Conservation (phyloP, 2,797 vertebrate genomes). For the Tarsius wallacei region DNA sequence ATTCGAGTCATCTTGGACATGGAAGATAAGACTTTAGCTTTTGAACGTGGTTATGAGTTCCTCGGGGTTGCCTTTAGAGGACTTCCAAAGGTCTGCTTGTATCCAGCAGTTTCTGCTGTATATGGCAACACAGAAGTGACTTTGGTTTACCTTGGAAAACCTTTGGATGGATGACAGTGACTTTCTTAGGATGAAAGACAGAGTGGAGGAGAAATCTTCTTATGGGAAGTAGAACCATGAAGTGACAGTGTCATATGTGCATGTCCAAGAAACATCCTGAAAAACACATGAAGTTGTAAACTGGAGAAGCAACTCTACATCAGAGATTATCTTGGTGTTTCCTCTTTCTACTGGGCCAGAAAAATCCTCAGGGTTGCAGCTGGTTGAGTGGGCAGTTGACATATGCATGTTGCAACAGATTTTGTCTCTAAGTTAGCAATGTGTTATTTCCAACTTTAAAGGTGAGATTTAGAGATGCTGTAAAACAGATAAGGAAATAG, state of each 20-base stretch:
- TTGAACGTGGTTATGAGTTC: slow-evolving; percentile 99
- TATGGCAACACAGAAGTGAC: slow-evolving; percentile 99
- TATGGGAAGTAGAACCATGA: slow-evolving; percentile 88
- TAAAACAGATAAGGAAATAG: slow-evolving; percentile 83
- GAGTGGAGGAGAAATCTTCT: slow-evolving; percentile 88
- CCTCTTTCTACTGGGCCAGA: slow-evolving; percentile 90
- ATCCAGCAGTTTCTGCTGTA: slow-evolving; percentile 98
- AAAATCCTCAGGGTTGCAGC: slow-evolving; percentile 92
- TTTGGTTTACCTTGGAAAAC: slow-evolving; percentile 99
- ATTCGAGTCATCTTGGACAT: slow-evolving; percentile 99
- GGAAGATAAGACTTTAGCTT: slow-evolving; percentile 99
- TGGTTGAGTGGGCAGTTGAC: slow-evolving; percentile 91
- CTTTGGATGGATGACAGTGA: slow-evolving; percentile 95
- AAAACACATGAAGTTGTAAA: slow-evolving; percentile 78
- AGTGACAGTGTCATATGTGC: slow-evolving; percentile 85
- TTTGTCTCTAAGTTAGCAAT: slow-evolving; percentile 86
- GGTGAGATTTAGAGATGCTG: slow-evolving; percentile 85
- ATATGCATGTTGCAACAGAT: slow-evolving; percentile 89
- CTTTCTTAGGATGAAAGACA: slow-evolving; percentile 83
- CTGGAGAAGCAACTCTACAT: slow-evolving; percentile 88
- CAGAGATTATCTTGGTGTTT: slow-evolving; percentile 87
- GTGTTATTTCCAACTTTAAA: slow-evolving; percentile 87
- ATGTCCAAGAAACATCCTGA: slow-evolving; percentile 87
- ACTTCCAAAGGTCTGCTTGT: slow-evolving; percentile 97
- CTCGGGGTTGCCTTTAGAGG: slow-evolving; percentile 98